These are phyloP conservation scores for Chrysemys picta DNA, from an alignment of 2,113 vertebrate genomes.

Conservation along the genomic window DNA sequence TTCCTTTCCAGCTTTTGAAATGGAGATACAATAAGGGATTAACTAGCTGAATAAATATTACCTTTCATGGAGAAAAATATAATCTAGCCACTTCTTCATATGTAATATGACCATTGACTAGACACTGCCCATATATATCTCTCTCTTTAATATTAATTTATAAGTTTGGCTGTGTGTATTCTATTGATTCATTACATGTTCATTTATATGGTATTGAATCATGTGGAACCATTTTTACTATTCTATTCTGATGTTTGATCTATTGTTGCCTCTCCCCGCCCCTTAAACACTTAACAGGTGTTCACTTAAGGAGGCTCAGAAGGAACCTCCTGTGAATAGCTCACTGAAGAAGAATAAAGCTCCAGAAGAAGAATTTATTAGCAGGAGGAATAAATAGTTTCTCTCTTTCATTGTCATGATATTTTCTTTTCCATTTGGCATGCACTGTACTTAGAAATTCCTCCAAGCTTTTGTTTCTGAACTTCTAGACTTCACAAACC, in stretches of 20 bases:
- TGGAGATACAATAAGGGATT: neutral
- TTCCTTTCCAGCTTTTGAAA: constrained; percentile 40
- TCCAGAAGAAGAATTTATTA: constrained; percentile 19
- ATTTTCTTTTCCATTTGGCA: constrained; percentile 60
- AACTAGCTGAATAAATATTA: neutral
- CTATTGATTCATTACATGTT: constrained; percentile 11
- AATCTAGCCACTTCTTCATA: neutral
- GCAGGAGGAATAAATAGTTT: constrained; percentile 29
- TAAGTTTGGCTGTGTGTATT: neutral
- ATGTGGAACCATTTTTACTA: neutral
- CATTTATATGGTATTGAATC: neutral
- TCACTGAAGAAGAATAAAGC: neutral
- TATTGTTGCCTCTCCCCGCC: neutral
- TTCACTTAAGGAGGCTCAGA: neutral
- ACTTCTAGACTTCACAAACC: constrained; percentile 51
- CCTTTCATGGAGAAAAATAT: neutral
- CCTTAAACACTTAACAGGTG: neutral
- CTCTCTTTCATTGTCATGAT: constrained; percentile 39
- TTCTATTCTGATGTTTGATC: neutral
- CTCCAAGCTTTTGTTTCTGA: constrained; percentile 57
- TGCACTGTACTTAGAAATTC: constrained; percentile 33
- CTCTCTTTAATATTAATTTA: neutral
- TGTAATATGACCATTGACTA: neutral
- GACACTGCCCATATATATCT: neutral
- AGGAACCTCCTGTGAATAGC: neutral